phyloP scores from a whole-genome alignment of 1,140 invertebrate species.

The Cardiocondyla obscurior region DNA sequence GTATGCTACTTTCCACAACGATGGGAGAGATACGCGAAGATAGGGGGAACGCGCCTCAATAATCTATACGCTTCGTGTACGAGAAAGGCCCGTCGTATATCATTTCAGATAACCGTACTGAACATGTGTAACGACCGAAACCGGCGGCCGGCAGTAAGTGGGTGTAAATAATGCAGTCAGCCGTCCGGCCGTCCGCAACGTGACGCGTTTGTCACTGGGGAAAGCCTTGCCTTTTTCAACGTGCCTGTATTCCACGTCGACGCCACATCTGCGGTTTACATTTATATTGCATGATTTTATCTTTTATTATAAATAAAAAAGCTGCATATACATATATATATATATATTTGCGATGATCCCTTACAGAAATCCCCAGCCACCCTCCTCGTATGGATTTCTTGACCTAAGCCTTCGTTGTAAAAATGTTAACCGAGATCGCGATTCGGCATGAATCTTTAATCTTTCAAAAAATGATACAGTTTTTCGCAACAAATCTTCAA shows the following conservation, averaged over 20 bases:
- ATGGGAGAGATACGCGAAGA: background rate
- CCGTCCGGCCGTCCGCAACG: constrained; percentile 35
- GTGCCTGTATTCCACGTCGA: background rate
- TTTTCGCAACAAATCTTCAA: background rate
- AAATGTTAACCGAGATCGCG: background rate
- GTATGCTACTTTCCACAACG: constrained; percentile 20
- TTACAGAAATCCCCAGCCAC: background rate
- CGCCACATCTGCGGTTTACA: constrained; percentile 34
- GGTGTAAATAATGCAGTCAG: constrained; percentile 51
- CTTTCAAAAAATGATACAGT: background rate
- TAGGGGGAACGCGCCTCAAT: constrained; percentile 23
- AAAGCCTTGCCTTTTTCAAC: constrained; percentile 21
- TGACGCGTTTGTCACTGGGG: constrained; percentile 36
- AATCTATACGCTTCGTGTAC: constrained; percentile 33
- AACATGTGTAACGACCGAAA: constrained; percentile 36
- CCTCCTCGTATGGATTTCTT: background rate
- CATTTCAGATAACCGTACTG: constrained; percentile 51
- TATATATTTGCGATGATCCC: background rate
- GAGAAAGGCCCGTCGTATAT: constrained; percentile 28
- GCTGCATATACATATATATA: background rate
- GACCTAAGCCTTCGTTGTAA: background rate
- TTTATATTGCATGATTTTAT: constrained; percentile 31
- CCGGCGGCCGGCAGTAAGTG: constrained; percentile 38
- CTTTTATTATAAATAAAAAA: constrained; percentile 39
- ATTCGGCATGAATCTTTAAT: background rate